Evolutionary conservation across 2,113 vertebrate genomes (phyloP), one percentile per base, ranked within the genome.

Genomic region (Serinus canaria): DNA sequence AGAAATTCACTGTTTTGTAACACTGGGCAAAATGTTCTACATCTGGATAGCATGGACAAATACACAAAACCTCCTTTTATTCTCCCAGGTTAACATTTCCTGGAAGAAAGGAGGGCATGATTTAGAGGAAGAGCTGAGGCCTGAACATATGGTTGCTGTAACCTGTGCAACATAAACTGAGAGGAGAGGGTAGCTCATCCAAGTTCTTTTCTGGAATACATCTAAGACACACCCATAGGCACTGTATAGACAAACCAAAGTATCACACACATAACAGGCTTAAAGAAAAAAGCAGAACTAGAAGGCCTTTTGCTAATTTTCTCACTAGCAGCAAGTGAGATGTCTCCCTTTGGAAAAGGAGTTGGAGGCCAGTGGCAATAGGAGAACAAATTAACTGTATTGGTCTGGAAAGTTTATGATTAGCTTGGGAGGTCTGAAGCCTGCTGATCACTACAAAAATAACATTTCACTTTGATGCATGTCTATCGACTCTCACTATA

Each of bases 351-450:
- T 92, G 33, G 46, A 86, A 92, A 77, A 55, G n/a, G 55, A 84
- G 27, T 15, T 52, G 41, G 70, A 90, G 37, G 63, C 73, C 81
- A 83, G 76, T 25, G 44, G 87, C 91, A 92, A 23, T 69, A 96
- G 83, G 50, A 83, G 59, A 94, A 88, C 49, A 80, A 92, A 94
- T 92, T 37, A 58, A 62, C 55, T 91, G 82, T 69, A 84, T 6
- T 83, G 53, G 76, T 52, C 52, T 81, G 86, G 56, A 50, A 90
- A 79, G 76, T 90, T 95, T 75, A 86, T 95, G 69, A 94, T 92
- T 89, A 93, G 80, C 85, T 73, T 67, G 83, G 92, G 92, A 91
- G 95, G 89, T 91, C 94, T 94, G 83, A 94, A 89, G 73, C 74
- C 83, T 91, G 75, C 39, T 77, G 84, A 94, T 90, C 63, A 74